Evolutionary conservation across 2,797 vertebrate genomes (phyloP), one percentile per base, ranked within the genome.

Genomic region (Gobionotothen gibberifrons): DNA sequence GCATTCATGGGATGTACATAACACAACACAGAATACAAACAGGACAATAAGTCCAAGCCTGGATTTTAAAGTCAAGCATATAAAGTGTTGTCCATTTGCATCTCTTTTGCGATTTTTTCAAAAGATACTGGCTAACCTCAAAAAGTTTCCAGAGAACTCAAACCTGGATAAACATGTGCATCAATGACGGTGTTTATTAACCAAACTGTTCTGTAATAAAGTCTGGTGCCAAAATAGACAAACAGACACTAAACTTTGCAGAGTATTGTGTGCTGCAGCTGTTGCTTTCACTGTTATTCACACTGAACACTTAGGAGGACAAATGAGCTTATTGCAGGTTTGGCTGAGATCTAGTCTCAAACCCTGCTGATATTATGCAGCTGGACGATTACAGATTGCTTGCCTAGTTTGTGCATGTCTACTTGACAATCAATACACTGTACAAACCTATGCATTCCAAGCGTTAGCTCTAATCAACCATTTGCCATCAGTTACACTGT

Each of bases 241-340:
- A 69, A 66, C 36, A 62, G 55, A 76, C 32, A 19, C 29, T 48
- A 10, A 61, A 65, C 44, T 32, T 29, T 40, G 63, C 49, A 4
- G 21, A 55, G 48, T 62, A 21, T 59, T 53, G 40, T 60, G 29
- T 12, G 21, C 43, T 47, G 47, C 57, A 74, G 75, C 53, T 75
- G 48, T 64, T 78, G 40, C 12, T 40, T 76, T 76, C 46, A 51
- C 13, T 76, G 62, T 46, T 53, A 59, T 19, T 64, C 49, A 61
- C 49, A 39, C 12, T 32, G 7, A 57, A 46, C 44, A 53, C 12
- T 64, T 39, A 65, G 15, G 15, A 51, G 54, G 48, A 55, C 17
- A 52, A 79, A 66, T 72, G 9, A 53, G 21, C 42, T 70, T 59
- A 42, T 67, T 16, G 53, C 4, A 44, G 19, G 9, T 68, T 75